Conservation (phyloP, 2,797 vertebrate genomes). For the Poecilia velifera region DNA sequence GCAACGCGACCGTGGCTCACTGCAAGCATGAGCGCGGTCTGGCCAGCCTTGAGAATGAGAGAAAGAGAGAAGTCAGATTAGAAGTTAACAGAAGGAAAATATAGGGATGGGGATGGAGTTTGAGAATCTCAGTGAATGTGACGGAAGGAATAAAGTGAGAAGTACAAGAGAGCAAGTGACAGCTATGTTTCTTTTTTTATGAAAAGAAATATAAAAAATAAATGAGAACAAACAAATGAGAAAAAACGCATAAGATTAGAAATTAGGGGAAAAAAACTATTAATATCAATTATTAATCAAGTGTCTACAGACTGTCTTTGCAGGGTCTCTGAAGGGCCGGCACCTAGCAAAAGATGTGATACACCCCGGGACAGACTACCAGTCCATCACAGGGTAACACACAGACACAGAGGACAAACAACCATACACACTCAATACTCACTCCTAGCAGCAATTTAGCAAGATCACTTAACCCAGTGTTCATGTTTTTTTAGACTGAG, state of each 20-base stretch:
- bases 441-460: not conserved
- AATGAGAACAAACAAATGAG: not conserved
- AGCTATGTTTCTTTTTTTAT: not conserved
- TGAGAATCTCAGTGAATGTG: not conserved
- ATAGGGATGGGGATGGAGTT: not conserved
- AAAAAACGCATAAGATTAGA: not conserved
- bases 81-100: constrained; percentile 26
- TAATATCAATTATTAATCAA: not conserved
- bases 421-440: not conserved
- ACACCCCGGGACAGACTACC: not conserved
- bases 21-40: constrained; percentile 94
- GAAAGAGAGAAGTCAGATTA: constrained; percentile 15
- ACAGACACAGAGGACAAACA: not conserved
- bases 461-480: not conserved
- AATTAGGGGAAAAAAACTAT: not conserved
- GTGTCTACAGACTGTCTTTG: not conserved
- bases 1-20: constrained; percentile 91
- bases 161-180: not conserved
- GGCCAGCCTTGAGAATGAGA: constrained; percentile 80
- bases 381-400: not conserved
- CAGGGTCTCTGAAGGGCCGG: not conserved
- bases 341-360: not conserved
- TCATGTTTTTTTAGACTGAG: not conserved
- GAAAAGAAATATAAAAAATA: too few species aligned
- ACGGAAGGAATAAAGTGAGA: not conserved